Evolutionary conservation across 2,113 vertebrate genomes (phyloP).

Genomic region (Chrysochloris asiatica): DNA sequence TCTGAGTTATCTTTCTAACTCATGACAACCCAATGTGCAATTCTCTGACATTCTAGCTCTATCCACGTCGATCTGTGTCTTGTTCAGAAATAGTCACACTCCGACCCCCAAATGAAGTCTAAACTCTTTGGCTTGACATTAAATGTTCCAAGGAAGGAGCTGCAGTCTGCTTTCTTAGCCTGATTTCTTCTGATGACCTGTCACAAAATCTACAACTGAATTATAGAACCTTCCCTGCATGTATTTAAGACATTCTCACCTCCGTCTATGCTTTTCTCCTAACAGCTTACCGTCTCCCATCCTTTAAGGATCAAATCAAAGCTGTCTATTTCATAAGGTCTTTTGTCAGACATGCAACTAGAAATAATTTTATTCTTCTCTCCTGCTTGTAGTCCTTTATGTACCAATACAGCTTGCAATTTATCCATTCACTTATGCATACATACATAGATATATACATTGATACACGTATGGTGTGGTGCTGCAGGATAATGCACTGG

Average conservation of each 20-base stretch:
- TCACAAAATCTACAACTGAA: neutral
- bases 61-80: neutral
- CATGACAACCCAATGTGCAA: neutral
- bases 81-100: neutral
- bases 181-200: neutral
- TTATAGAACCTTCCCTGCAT: neutral
- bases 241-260: neutral
- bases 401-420: neutral
- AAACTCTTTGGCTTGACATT: neutral
- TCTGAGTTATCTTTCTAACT: neutral
- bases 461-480: too few species aligned
- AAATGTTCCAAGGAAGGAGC: neutral
- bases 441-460: too few species aligned
- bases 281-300: neutral
- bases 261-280: neutral
- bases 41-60: conserved; percentile 15
- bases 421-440: neutral
- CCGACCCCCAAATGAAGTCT: neutral
- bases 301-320: neutral
- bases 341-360: neutral
- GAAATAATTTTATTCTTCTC: neutral
- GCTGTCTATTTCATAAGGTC: neutral
- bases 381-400: conserved; percentile 15
- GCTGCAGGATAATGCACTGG: too few species aligned
- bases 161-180: neutral